phyloP scores from a whole-genome alignment of 2,797 vertebrate genomes.

The Spea hammondii region DNA sequence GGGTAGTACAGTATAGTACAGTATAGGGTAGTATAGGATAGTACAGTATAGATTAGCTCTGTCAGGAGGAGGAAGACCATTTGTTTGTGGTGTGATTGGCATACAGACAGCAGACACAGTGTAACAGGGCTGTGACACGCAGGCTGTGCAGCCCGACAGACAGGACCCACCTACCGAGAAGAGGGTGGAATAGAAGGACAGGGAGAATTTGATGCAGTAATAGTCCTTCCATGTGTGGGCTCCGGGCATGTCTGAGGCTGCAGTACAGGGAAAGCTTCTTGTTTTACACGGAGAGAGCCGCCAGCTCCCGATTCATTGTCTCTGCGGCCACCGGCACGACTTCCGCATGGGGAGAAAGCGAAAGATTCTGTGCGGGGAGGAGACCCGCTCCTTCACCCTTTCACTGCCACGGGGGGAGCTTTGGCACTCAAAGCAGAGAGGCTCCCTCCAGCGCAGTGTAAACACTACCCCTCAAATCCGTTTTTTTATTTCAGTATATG shows the following conservation, averaged over 20 bases:
- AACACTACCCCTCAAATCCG: too few relatives aligned
- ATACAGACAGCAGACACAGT: background rate
- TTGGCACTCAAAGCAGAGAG: background rate
- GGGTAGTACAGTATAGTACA: too few relatives aligned
- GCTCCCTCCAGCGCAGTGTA: too few relatives aligned
- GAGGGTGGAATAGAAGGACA: conserved; percentile 80
- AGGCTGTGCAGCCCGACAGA: background rate
- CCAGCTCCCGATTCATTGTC: conserved; percentile 18
- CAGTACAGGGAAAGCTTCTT: background rate
- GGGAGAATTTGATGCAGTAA: conserved; percentile 79
- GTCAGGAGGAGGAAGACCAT: too few relatives aligned
- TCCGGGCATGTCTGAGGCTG: conserved; percentile 11
- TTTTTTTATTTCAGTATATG: too few relatives aligned
- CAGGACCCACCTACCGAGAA: conserved; percentile 71
- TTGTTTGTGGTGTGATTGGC: too few relatives aligned
- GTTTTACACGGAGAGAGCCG: background rate
- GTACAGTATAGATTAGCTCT: too few relatives aligned
- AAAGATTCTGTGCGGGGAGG: background rate
- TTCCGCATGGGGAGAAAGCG: conserved; percentile 22
- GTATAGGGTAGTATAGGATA: too few relatives aligned
- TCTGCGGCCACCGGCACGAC: background rate
- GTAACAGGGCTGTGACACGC: background rate
- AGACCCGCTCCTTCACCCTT: background rate
- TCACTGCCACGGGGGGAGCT: background rate
- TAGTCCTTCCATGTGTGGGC: conserved; percentile 61